Conservation (phyloP, 1,140 invertebrate genomes). For the Drosophila auraria region DNA sequence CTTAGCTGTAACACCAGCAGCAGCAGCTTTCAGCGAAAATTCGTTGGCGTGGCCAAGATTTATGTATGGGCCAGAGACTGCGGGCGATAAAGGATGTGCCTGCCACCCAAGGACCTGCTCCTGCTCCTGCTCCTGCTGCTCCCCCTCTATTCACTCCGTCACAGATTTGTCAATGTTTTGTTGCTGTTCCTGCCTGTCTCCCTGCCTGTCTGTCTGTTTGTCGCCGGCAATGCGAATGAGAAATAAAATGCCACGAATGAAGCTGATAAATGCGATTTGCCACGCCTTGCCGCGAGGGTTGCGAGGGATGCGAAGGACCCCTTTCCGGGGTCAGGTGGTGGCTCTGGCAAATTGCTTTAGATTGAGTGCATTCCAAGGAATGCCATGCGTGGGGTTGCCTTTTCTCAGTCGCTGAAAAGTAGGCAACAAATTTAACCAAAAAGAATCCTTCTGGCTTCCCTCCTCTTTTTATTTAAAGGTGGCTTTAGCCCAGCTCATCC, state of each 20-base stretch:
- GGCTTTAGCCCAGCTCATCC: slow-evolving; percentile 11
- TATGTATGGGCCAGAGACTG: slow-evolving; percentile 37
- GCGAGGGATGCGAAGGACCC: not conserved
- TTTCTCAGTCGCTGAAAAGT: slow-evolving; percentile 3
- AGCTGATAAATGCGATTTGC: slow-evolving; percentile 78
- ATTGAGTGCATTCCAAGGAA: slow-evolving; percentile 49
- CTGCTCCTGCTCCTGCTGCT: slow-evolving; percentile 9
- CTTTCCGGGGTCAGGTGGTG: slow-evolving; percentile 30
- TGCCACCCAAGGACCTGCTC: slow-evolving; percentile 18
- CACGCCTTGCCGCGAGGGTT: slow-evolving; percentile 44
- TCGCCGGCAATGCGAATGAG: slow-evolving; percentile 48
- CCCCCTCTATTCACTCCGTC: slow-evolving; percentile 22
- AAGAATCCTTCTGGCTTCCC: slow-evolving; percentile 8
- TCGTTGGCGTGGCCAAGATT: slow-evolving; percentile 73
- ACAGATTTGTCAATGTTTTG: slow-evolving; percentile 64
- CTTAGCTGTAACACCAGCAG: slow-evolving; percentile 28
- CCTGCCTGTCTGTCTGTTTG: slow-evolving; percentile 24
- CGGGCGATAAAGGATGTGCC: slow-evolving; percentile 58
- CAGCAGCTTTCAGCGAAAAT: slow-evolving; percentile 51
- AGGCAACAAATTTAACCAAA: slow-evolving; percentile 26
- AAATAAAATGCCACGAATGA: slow-evolving; percentile 74
- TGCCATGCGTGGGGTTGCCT: slow-evolving; percentile 5
- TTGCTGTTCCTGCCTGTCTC: slow-evolving; percentile 17
- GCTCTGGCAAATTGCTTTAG: slow-evolving; percentile 42
- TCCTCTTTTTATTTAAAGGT: slow-evolving; percentile 8